Evolutionary conservation across 2,113 vertebrate species (phyloP), one percentile per base, ranked within the genome.

Genomic region (Siniperca knerii): DNA sequence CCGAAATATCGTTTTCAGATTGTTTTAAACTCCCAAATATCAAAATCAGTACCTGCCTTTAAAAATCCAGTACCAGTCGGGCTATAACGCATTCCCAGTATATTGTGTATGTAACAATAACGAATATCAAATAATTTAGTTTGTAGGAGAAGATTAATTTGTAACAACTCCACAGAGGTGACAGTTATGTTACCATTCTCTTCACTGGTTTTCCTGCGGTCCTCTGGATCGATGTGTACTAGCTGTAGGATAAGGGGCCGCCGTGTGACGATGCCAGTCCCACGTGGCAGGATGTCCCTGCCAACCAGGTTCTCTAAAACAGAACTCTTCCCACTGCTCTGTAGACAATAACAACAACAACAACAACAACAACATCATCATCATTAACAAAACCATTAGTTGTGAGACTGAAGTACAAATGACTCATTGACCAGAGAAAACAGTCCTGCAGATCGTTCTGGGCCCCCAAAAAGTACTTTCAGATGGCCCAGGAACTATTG

Each of bases 271-370:
- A 99, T 95, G 69, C 98, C 98, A n/a, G 98, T 99, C 15, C 98
- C 98, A 80, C 98, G 96, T 23, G 98, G 98, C 73, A 99, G 95
- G 82, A 99, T 95, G 94, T 99, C 98, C 75, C 95, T 94, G 55
- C 98, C 98, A 79, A 99, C 98, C 42, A 99, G 96, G 90, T 98
- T 99, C 94, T 99, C 98, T 89, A 99, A 93, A 72, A 99, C 98
- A 1, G 98, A 99, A 94, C 98, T 99, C 93, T 99, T 99, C 72
- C 98, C 98, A 79, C 98, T 99, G 95, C 98, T 99, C 98, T 99
- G 96, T 94, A 96, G 91, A 90, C 54, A 66, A 90, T 0, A 82
- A 50, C 60, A 69, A 89, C 9, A 80, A 37, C 11, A 84, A 81
- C 11, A 84, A 81, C 8, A 37, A 37, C 35, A 37, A 37, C 35